A percentile compares a stretch with the other conserved stretches of the same genome.
Conservation (phyloP, 1,140 invertebrate genomes). For the Musca vetustissima region DNA sequence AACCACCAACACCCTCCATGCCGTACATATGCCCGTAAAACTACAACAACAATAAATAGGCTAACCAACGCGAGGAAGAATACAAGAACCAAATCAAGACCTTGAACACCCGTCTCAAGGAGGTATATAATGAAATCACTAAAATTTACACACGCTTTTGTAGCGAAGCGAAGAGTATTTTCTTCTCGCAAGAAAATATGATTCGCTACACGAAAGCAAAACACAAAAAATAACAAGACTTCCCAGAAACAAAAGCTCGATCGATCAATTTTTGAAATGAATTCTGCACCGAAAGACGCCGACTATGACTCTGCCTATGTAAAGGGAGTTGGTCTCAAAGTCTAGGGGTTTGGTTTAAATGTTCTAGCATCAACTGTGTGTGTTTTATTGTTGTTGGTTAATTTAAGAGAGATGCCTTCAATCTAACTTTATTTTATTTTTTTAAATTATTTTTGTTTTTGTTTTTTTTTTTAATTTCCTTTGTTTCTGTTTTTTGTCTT, state of each 20-base stretch:
- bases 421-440: constrained; percentile 5
- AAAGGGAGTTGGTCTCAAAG: constrained; percentile 10
- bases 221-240: constrained; percentile 14
- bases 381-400: constrained; percentile 22
- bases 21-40: constrained; percentile 30
- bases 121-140: constrained; percentile 65
- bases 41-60: constrained; percentile 64
- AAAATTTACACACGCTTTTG: constrained; percentile 14
- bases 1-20: constrained; percentile 7
- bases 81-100: constrained; percentile 99
- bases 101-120: constrained; percentile 97
- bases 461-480: not conserved
- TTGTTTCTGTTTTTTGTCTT: constrained; percentile 23
- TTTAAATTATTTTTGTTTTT: constrained; percentile 12
- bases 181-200: not conserved
- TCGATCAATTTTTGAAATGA: not conserved
- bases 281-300: not conserved
- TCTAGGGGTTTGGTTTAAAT: constrained; percentile 24
- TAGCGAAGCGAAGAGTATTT: constrained; percentile 10
- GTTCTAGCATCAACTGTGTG: constrained; percentile 8
- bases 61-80: constrained; percentile 99
- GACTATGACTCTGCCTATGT: not conserved
- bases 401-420: not conserved
- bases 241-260: constrained; percentile 3
- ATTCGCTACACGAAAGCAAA: not conserved